These are phyloP conservation scores for Muscina levida DNA, from an alignment of 2,888 invertebrate species.

Conservation along the genomic window DNA sequence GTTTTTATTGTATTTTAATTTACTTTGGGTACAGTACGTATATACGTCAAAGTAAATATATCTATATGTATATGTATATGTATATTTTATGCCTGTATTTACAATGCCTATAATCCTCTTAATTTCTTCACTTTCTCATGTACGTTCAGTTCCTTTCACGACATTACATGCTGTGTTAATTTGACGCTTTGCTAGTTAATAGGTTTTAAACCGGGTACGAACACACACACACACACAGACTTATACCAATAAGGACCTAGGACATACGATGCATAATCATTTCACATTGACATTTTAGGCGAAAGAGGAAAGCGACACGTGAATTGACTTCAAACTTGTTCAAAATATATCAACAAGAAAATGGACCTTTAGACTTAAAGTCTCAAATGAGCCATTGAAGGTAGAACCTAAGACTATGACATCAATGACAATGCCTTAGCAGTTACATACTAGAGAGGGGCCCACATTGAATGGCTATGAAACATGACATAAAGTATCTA, in stretches of 20 bases:
- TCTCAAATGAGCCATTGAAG: neutral
- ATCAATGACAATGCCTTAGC: no score
- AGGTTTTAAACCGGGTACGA: slow-evolving; percentile 25
- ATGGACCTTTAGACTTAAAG: neutral
- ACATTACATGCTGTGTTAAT: slow-evolving; percentile 23
- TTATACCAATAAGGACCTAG: no score
- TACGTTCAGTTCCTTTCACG: neutral
- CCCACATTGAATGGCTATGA: no score
- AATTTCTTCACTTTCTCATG: neutral
- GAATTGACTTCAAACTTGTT: neutral
- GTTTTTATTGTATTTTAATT: slow-evolving; percentile 33
- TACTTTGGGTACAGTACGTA: neutral
- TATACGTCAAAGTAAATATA: neutral
- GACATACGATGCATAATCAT: neutral
- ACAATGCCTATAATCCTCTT: slow-evolving; percentile 23
- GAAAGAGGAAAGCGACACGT: neutral
- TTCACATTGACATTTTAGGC: neutral
- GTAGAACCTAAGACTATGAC: neutral
- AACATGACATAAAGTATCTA: neutral
- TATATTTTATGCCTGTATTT: neutral
- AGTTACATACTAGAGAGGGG: no score
- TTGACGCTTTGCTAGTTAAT: slow-evolving; percentile 37
- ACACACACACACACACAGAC: neutral
- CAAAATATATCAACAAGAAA: slow-evolving; percentile 19
- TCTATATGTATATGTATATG: neutral